These are phyloP conservation scores for Ischnus inquisitorius DNA, from an alignment of 2,888 invertebrate genomes.

Conservation along the genomic window DNA sequence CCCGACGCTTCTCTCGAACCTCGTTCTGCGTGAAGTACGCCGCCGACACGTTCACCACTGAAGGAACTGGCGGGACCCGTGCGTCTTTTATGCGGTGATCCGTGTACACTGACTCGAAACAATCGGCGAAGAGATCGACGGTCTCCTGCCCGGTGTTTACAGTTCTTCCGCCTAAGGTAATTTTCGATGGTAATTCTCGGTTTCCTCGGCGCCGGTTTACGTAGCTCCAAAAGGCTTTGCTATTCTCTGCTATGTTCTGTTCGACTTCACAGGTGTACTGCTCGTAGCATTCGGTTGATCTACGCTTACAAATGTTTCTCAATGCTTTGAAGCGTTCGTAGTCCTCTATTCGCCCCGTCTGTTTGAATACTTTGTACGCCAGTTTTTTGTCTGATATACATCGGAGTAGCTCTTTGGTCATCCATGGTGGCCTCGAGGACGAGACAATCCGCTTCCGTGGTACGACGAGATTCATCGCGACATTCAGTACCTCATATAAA, in stretches of 20 bases:
- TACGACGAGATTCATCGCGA: neutral
- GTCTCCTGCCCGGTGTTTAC: neutral
- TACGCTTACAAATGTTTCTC: neutral
- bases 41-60: no score
- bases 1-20: no score
- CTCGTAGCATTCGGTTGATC: neutral
- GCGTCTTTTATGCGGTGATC: neutral
- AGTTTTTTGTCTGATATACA: neutral
- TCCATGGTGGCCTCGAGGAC: neutral
- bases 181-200: neutral
- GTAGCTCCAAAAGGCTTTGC: neutral
- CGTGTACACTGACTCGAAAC: neutral
- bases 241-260: neutral
- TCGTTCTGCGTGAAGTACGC: no score
- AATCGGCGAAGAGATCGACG: neutral
- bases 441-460: neutral
- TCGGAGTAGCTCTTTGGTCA: neutral
- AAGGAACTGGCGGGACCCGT: neutral
- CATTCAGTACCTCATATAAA: neutral
- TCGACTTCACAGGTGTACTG: neutral
- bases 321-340: neutral
- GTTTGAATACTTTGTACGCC: neutral
- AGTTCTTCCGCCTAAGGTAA: neutral
- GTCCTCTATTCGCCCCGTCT: neutral
- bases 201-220: neutral